phyloP scores from a whole-genome alignment of 2,888 invertebrate genomes.

The Caenorhabditis japonica region DNA sequence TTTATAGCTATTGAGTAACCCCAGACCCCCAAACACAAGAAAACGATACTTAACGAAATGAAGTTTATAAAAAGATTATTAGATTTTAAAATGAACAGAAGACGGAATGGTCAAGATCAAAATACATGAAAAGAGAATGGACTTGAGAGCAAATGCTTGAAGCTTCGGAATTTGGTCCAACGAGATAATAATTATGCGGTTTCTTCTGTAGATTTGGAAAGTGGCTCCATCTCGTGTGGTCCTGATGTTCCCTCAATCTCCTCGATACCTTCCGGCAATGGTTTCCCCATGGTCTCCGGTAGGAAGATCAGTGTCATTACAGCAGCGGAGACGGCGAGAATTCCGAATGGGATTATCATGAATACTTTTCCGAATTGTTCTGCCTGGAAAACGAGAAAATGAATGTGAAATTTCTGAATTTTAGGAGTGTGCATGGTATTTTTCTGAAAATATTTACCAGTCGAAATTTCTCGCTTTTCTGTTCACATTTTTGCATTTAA shows the following conservation, averaged over 20 bases:
- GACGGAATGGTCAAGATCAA: slow-evolving; percentile 9
- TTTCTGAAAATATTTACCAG: too few species aligned
- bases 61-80: too few species aligned
- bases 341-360: slow-evolving; percentile 75
- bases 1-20: slow-evolving; percentile 23
- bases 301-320: slow-evolving; percentile 69
- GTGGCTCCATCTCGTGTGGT: slow-evolving; percentile 45
- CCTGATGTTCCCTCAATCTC: slow-evolving; percentile 59
- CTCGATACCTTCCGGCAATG: slow-evolving; percentile 74
- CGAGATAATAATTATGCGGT: slow-evolving; percentile 26
- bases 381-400: slow-evolving; percentile 40
- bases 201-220: slow-evolving; percentile 35
- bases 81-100: slow-evolving; percentile 22
- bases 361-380: slow-evolving; percentile 69
- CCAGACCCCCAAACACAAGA: slow-evolving; percentile 9
- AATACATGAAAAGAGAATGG: neutral
- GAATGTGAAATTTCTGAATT: neutral
- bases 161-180: slow-evolving; percentile 24
- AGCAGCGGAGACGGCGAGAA: slow-evolving; percentile 67
- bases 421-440: neutral
- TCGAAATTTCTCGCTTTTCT: too few species aligned
- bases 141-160: slow-evolving; percentile 33
- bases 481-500: too few species aligned
- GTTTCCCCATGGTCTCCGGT: slow-evolving; percentile 75
- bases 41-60: slow-evolving; percentile 45